Percentiles rank a stretch among this genome's conserved stretches.
These are phyloP conservation scores for Germaria angustata DNA, from an alignment of 2,888 invertebrate species.

Conservation along the genomic window DNA sequence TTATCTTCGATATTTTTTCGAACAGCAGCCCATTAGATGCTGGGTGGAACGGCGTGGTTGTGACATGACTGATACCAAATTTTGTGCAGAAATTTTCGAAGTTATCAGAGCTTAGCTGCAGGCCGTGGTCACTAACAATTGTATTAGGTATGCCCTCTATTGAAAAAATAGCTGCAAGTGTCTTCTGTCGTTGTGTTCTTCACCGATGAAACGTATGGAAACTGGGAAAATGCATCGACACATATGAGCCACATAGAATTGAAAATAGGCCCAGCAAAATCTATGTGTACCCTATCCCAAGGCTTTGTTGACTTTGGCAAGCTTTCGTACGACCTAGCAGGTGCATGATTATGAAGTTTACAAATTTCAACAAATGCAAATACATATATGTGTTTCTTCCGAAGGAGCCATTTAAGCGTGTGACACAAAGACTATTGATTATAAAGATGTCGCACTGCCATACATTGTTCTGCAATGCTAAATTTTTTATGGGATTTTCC, in stretches of 20 bases:
- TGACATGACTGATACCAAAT: neutral
- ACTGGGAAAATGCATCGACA: slow-evolving; percentile 36
- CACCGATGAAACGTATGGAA: neutral
- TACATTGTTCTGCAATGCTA: too few species aligned
- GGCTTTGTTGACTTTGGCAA: slow-evolving; percentile 11
- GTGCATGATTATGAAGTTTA: neutral
- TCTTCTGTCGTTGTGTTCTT: slow-evolving; percentile 16
- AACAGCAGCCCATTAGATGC: neutral
- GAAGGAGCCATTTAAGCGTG: too few species aligned
- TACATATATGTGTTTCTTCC: too few species aligned
- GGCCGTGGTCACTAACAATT: neutral
- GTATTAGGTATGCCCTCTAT: neutral
- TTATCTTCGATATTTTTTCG: slow-evolving; percentile 44
- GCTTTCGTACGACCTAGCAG: neutral
- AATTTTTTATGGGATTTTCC: too few species aligned
- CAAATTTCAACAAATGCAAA: slow-evolving; percentile 13
- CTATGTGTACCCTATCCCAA: slow-evolving; percentile 48
- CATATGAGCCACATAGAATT: slow-evolving; percentile 57
- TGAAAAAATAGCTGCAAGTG: neutral
- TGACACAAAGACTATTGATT: too few species aligned
- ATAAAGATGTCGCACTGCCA: too few species aligned
- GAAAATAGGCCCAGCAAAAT: slow-evolving; percentile 58
- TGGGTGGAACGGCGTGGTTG: neutral
- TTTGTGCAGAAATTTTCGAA: neutral
- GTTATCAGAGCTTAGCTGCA: neutral